Evolutionary conservation across 2,113 vertebrate species (phyloP), one percentile per base, ranked within the genome.

Genomic region (Pluvialis apricaria): DNA sequence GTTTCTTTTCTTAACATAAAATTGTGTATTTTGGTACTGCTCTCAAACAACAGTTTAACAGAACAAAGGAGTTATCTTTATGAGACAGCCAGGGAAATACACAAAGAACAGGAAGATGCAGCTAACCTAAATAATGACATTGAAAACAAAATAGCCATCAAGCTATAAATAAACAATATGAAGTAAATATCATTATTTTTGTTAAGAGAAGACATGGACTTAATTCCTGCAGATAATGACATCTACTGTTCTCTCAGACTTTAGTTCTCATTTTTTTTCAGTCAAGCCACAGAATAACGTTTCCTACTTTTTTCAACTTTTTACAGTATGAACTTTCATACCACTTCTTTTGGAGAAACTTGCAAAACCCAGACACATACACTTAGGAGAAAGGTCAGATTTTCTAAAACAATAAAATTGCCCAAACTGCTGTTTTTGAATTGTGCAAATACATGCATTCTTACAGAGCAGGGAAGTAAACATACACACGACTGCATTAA

Each of bases 1-100:
- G 29, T 92, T 95, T 87, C 91, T 97, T 94, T 96, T 86, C 89
- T 90, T 92, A 89, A 96, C 91, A 61, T 78, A 91, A 95, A 94
- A 90, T 70, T 80, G 88, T 80, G 81, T 92, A 91, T 95, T 97
- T 96, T 95, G 79, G 78, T 95, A 78, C 82, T 86, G 90, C 40
- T 61, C 73, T 97, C 90, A 83, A 92, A 77, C 73, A 91, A 61
- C 87, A 91, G 77, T 89, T 96, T 94, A 96, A 79, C 44, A 96
- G 86, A 94, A 97, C 96, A 98, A 96, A 97, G 85, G 89, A 96
- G 55, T 82, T 93, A 96, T 97, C 93, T 96, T 94, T 87, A 91
- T 87, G 86, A 95, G 82, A 83, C 89, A 97, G 96, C 36, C 80
- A 72, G 96, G 96, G 79, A 90, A 88, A 96, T 32, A 75, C 61